Evolutionary conservation across 2,888 invertebrate genomes (phyloP).

Genomic region (Meta bourneti): DNA sequence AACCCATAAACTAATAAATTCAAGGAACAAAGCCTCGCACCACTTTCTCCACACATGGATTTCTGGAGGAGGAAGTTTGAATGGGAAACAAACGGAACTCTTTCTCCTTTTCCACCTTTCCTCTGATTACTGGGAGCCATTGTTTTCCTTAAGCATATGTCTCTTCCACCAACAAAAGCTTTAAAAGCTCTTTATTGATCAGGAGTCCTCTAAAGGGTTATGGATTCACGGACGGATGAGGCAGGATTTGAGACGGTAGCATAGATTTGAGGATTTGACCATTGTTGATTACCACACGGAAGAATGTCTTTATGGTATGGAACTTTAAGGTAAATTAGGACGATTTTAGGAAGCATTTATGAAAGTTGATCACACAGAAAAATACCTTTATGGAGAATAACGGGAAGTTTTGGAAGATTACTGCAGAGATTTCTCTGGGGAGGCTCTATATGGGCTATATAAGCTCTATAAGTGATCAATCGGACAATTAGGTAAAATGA

Average conservation of each 20-base stretch:
- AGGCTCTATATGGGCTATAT: too few relatives aligned
- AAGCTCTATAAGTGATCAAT: too few relatives aligned
- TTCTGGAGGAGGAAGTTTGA: not conserved
- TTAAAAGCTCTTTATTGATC: slow-evolving; percentile 36
- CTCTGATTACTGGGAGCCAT: slow-evolving; percentile 32
- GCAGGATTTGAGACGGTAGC: not conserved
- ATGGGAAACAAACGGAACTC: not conserved
- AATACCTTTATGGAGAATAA: too few relatives aligned
- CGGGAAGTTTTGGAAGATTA: too few relatives aligned
- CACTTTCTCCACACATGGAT: not conserved
- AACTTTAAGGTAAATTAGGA: not conserved
- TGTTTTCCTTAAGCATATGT: slow-evolving; percentile 32
- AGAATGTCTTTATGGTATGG: not conserved
- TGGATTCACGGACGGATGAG: not conserved
- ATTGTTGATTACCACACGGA: not conserved
- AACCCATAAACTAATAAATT: too few relatives aligned
- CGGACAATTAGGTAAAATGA: too few relatives aligned
- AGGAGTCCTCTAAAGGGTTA: not conserved
- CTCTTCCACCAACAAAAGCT: not conserved
- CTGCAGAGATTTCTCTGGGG: too few relatives aligned
- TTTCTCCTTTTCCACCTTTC: not conserved
- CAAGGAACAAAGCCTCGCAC: not conserved
- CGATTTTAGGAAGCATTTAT: too few relatives aligned
- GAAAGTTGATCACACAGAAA: too few relatives aligned
- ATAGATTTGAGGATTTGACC: not conserved